Evolutionary conservation across 2,797 vertebrate species (phyloP).

Genomic region (Bovichtus diacanthus): DNA sequence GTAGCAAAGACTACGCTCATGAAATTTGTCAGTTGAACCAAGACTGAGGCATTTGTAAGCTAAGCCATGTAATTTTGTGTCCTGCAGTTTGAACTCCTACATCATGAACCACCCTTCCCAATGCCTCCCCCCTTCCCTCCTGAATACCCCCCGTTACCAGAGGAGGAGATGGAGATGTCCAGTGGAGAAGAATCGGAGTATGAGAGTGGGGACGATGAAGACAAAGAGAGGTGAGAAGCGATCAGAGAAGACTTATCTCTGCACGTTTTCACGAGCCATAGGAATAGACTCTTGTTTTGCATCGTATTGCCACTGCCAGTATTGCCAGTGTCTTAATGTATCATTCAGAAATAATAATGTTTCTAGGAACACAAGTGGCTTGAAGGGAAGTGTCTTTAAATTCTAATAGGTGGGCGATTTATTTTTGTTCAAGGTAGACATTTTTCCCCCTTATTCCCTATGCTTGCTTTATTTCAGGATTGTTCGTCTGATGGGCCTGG

Average conservation of each 20-base stretch:
- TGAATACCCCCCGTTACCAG: constrained; percentile 92
- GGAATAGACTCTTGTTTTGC: background rate
- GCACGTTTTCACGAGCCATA: background rate
- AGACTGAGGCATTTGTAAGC: background rate
- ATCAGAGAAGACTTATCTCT: background rate
- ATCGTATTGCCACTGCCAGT: background rate
- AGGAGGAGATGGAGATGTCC: constrained; percentile 87
- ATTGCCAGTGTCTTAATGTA: background rate
- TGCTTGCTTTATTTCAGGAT: constrained; percentile 83
- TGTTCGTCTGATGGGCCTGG: constrained; percentile 93
- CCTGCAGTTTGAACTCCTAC: constrained; percentile 87
- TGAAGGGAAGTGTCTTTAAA: constrained; percentile 22
- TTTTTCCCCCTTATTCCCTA: constrained; percentile 13
- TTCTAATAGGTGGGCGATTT: background rate
- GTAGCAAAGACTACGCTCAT: background rate
- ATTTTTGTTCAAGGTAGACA: background rate
- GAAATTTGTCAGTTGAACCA: background rate
- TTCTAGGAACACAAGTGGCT: background rate
- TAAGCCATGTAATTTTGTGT: constrained; percentile 15
- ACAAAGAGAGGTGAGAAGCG: constrained; percentile 90
- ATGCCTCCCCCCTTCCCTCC: constrained; percentile 91
- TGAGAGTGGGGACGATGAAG: constrained; percentile 93
- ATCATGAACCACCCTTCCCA: constrained; percentile 86
- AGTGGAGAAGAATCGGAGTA: constrained; percentile 95
- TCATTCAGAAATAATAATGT: constrained; percentile 13